Conservation (phyloP, 2,888 invertebrate species). For the Erannis defoliaria region DNA sequence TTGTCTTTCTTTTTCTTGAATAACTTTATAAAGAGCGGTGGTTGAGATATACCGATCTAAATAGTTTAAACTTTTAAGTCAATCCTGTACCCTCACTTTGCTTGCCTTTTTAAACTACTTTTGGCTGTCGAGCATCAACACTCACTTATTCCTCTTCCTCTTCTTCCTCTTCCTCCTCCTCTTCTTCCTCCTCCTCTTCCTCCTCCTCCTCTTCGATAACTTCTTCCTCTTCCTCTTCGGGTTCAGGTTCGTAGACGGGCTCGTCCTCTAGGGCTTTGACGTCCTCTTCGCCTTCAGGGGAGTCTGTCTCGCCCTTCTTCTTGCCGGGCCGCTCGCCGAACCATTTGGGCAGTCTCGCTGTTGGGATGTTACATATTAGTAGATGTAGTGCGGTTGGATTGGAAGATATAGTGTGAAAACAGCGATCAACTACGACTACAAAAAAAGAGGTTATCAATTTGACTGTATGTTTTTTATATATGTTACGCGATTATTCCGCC, state of each 20-base stretch:
- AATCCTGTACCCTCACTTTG: no score
- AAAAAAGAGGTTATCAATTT: no score
- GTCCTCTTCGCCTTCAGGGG: slow-evolving; percentile 96
- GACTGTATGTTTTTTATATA: no score
- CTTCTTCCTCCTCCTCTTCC: slow-evolving; percentile 90
- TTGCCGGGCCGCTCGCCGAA: slow-evolving; percentile 98
- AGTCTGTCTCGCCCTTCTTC: slow-evolving; percentile 95
- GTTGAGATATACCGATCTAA: no score
- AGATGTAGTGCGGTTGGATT: background rate
- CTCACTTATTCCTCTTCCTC: slow-evolving; percentile 86
- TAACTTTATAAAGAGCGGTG: no score
- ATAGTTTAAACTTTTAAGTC: no score
- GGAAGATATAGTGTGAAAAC: background rate
- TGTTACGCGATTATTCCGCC: no score
- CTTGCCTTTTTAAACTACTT: no score
- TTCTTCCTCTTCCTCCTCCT: slow-evolving; percentile 89
- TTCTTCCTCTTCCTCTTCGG: slow-evolving; percentile 91
- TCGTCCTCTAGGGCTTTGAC: slow-evolving; percentile 92
- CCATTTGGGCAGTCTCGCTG: slow-evolving; percentile 97
- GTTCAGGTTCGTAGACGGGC: slow-evolving; percentile 89
- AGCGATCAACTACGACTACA: no score
- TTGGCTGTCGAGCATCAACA: no score
- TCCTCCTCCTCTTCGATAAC: slow-evolving; percentile 93
- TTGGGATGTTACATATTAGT: background rate
- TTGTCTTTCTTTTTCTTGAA: no score